phyloP scores from a whole-genome alignment of 2,888 invertebrate genomes.

The Rhogogaster chlorosoma region DNA sequence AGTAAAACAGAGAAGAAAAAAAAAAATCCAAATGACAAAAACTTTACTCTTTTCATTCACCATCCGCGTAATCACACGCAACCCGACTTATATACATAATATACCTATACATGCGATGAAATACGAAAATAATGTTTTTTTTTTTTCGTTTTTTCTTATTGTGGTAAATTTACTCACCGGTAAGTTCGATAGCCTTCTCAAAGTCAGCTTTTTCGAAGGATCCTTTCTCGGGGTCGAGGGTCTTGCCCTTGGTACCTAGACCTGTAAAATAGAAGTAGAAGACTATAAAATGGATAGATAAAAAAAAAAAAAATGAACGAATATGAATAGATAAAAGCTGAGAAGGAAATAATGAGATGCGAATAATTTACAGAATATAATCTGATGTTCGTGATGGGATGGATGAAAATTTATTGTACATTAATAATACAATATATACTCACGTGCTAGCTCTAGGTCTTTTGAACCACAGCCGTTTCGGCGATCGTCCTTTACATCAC shows the following conservation, averaged over 20 bases:
- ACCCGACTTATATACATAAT: background rate
- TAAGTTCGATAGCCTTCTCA: slow-evolving; percentile 92
- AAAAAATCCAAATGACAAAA: background rate
- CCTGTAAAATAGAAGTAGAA: slow-evolving; percentile 73
- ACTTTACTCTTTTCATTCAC: background rate
- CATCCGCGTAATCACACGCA: background rate
- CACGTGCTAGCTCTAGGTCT: slow-evolving; percentile 84
- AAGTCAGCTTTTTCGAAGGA: slow-evolving; percentile 89
- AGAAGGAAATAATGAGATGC: background rate
- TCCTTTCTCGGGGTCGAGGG: slow-evolving; percentile 84
- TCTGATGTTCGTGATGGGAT: background rate
- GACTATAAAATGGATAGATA: background rate
- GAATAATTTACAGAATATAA: background rate
- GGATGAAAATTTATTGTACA: background rate
- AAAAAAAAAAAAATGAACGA: background rate
- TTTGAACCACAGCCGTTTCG: slow-evolving; percentile 89
- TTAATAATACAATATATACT: slow-evolving; percentile 56
- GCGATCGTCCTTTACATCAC: slow-evolving; percentile 93
- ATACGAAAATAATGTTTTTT: background rate
- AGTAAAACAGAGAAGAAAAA: background rate
- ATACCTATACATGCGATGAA: background rate
- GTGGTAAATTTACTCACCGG: slow-evolving; percentile 79
- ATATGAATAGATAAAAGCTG: background rate
- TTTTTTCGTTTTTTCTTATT: slow-evolving; percentile 23
- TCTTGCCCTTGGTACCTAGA: slow-evolving; percentile 81